These are phyloP conservation scores for Cricetomys ansorgei DNA, from an alignment of 2,113 vertebrate genomes.

Conservation along the genomic window DNA sequence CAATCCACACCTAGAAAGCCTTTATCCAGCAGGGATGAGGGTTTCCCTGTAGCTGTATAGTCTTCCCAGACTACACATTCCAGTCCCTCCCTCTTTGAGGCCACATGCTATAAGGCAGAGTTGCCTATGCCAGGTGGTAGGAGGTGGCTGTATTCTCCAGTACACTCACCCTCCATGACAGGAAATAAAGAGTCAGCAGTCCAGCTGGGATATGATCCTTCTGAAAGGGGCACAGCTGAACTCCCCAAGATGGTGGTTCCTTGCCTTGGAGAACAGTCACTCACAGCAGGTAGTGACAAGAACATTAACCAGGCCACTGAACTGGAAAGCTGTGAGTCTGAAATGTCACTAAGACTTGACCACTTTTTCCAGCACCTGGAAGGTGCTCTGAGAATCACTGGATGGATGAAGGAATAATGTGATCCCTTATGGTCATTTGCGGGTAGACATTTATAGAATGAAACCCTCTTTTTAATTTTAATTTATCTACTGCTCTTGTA, in stretches of 20 bases:
- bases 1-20: neutral
- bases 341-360: neutral
- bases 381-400: neutral
- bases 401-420: neutral
- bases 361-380: neutral
- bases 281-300: neutral
- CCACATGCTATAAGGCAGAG: neutral
- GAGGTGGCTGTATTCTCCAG: too few species aligned
- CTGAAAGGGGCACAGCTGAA: neutral
- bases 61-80: neutral
- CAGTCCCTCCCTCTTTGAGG: neutral
- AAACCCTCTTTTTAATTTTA: too few species aligned
- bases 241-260: neutral
- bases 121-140: neutral
- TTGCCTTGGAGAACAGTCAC: neutral
- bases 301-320: neutral
- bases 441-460: neutral
- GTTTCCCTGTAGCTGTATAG: neutral
- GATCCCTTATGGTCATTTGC: neutral
- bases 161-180: neutral
- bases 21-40: neutral
- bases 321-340: neutral
- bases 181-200: neutral
- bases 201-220: neutral
- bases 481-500: neutral